Percentiles rank a stretch among this genome's conserved stretches.
phyloP scores from a whole-genome alignment of 2,888 invertebrate species.

The Drosophila tripunctata region DNA sequence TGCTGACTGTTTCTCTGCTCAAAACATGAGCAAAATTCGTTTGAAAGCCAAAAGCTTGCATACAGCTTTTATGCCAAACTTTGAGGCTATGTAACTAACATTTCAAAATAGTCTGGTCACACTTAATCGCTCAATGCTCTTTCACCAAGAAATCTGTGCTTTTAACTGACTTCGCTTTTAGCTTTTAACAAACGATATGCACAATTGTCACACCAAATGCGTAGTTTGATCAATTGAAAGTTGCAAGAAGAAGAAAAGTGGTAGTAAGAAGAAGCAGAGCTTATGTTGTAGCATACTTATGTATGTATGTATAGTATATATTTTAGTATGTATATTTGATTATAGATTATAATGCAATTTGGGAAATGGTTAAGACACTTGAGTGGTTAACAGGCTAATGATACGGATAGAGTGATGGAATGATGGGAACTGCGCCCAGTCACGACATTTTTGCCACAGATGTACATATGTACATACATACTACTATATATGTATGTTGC shows the following conservation, averaged over 20 bases:
- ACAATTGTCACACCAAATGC: not conserved
- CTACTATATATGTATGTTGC: not conserved
- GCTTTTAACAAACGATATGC: not conserved
- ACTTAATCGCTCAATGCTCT: too few relatives aligned
- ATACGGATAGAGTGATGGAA: not conserved
- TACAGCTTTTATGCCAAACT: too few relatives aligned
- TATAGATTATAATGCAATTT: conserved; percentile 25
- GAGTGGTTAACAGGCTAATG: conserved; percentile 5
- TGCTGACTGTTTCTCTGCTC: too few relatives aligned
- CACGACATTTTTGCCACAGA: conserved; percentile 38
- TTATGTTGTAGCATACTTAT: not conserved
- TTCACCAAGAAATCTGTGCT: not conserved
- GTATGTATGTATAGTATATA: too few relatives aligned
- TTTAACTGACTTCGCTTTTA: not conserved
- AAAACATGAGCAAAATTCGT: too few relatives aligned
- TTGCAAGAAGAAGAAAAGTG: not conserved
- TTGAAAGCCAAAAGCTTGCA: too few relatives aligned
- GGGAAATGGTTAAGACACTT: conserved; percentile 10
- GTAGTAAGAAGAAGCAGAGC: not conserved
- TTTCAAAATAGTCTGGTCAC: too few relatives aligned
- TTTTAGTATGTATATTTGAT: conserved; percentile 23
- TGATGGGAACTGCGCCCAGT: conserved; percentile 41
- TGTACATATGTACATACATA: not conserved
- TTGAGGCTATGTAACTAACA: too few relatives aligned
- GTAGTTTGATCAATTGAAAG: not conserved